A percentile compares a stretch with the other conserved stretches of the same genome.
Conservation (phyloP, 1,140 invertebrate genomes). For the Kradibia gibbosae region DNA sequence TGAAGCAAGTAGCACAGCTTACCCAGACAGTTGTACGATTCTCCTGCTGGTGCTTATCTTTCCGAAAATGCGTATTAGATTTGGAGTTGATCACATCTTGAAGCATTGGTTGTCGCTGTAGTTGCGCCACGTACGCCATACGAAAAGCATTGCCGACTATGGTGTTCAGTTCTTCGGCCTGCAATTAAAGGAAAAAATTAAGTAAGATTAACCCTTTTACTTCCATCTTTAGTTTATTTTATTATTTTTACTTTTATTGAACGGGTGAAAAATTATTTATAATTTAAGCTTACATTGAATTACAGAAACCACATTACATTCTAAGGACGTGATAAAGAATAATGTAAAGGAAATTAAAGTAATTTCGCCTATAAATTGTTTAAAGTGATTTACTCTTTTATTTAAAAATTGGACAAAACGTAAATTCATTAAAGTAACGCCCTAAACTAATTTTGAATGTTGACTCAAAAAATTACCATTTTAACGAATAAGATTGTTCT, state of each 20-base stretch:
- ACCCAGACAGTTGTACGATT: constrained; percentile 73
- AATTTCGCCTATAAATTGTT: not conserved
- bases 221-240: not conserved
- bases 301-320: not conserved
- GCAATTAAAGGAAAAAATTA: constrained; percentile 64
- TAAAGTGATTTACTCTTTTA: too few relatives aligned
- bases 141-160: constrained; percentile 93
- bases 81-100: constrained; percentile 74
- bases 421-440: too few relatives aligned
- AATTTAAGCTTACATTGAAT: not conserved
- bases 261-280: not conserved
- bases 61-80: constrained; percentile 65
- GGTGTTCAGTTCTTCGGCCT: constrained; percentile 91
- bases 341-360: not conserved
- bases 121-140: constrained; percentile 90
- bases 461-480: too few relatives aligned
- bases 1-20: constrained; percentile 49
- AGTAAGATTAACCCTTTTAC: not conserved
- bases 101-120: constrained; percentile 78
- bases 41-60: constrained; percentile 63
- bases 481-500: too few relatives aligned
- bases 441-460: too few relatives aligned
- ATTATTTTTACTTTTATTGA: not conserved
- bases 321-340: not conserved
- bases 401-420: too few relatives aligned